These are phyloP conservation scores for Acridotheres tristis DNA, from an alignment of 2,797 vertebrate genomes.

Conservation along the genomic window DNA sequence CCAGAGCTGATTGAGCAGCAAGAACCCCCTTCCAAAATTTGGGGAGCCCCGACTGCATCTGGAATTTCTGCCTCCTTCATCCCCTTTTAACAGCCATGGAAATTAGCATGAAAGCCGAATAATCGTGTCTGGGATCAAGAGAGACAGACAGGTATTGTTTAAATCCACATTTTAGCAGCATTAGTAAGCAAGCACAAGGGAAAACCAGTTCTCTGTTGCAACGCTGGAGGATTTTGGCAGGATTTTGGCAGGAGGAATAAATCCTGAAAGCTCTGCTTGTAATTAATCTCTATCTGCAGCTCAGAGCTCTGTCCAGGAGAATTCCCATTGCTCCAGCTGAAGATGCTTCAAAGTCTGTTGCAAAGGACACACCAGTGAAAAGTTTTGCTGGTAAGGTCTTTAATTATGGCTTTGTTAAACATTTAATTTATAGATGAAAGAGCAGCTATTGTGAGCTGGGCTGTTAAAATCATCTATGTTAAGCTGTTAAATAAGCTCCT, in stretches of 20 bases:
- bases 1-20: not conserved
- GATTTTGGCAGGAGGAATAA: constrained; percentile 55
- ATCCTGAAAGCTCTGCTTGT: constrained; percentile 46
- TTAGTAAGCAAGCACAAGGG: constrained; percentile 57
- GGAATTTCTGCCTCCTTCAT: constrained; percentile 15
- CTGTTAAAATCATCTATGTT: constrained; percentile 38
- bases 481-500: constrained; percentile 35
- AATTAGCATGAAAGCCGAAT: constrained; percentile 32
- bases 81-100: not conserved
- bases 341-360: constrained; percentile 56
- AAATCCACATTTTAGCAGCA: constrained; percentile 36
- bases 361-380: constrained; percentile 37
- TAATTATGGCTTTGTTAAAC: constrained; percentile 65
- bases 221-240: constrained; percentile 38
- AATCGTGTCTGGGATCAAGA: constrained; percentile 25
- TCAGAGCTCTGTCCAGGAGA: constrained; percentile 51
- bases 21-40: not conserved
- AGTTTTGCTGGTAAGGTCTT: constrained; percentile 53
- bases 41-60: not conserved
- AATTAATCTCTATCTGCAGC: constrained; percentile 58
- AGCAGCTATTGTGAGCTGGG: constrained; percentile 18
- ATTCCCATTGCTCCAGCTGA: constrained; percentile 64
- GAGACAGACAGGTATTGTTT: constrained; percentile 45
- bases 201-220: constrained; percentile 39
- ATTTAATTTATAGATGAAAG: constrained; percentile 68